phyloP scores from a whole-genome alignment of 2,797 vertebrate species.

The Coendou prehensilis region DNA sequence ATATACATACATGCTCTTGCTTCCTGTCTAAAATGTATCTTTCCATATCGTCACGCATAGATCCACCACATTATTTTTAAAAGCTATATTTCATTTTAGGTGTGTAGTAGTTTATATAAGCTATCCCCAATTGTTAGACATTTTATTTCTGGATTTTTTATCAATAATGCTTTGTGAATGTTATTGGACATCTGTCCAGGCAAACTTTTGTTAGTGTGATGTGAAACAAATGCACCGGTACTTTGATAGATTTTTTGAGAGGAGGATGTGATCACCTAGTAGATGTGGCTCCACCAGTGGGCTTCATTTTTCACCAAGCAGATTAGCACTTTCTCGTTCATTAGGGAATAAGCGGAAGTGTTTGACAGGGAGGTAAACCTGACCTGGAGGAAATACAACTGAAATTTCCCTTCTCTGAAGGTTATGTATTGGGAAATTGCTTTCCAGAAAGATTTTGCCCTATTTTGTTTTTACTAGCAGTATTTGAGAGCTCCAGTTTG shows the following conservation, averaged over 20 bases:
- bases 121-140: background rate
- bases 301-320: background rate
- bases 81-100: background rate
- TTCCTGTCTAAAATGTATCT: background rate
- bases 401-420: background rate
- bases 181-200: background rate
- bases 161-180: background rate
- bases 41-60: background rate
- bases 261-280: background rate
- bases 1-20: background rate
- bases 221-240: too few species aligned
- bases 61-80: background rate
- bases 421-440: background rate
- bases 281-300: background rate
- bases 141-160: constrained; percentile 23
- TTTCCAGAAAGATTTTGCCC: background rate
- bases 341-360: background rate
- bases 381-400: background rate
- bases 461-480: background rate
- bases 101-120: background rate
- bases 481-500: background rate
- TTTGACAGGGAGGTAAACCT: background rate
- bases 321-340: background rate
- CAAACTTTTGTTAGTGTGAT: background rate
- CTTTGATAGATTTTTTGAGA: background rate